A percentile compares a stretch with the other conserved stretches of the same genome.
Evolutionary conservation across 1,140 invertebrate species (phyloP).

Genomic region (Magallana gigas): DNA sequence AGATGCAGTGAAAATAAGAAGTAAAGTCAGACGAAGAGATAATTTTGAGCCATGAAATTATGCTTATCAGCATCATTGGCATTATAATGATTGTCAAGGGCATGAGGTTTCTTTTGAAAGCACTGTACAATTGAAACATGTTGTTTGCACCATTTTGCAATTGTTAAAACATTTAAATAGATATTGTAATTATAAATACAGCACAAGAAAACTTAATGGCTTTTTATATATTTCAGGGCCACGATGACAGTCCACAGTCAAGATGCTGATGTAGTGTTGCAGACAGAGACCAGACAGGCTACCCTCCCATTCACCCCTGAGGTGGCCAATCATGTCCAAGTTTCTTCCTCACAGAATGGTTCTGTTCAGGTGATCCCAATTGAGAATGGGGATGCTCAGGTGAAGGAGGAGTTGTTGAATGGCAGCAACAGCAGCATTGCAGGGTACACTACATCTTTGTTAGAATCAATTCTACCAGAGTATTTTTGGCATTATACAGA

Average conservation of each 20-base stretch:
- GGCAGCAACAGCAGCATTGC: slow-evolving; percentile 41
- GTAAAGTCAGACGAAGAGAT: no score
- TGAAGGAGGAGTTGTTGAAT: slow-evolving; percentile 42
- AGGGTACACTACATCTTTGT: not conserved
- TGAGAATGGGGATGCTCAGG: slow-evolving; percentile 39
- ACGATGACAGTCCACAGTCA: slow-evolving; percentile 48
- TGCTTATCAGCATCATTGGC: no score
- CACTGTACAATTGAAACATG: no score
- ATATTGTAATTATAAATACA: no score
- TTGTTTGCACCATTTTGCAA: no score
- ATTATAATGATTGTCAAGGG: no score
- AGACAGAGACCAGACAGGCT: slow-evolving; percentile 48
- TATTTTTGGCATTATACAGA: not conserved
- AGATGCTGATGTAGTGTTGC: slow-evolving; percentile 37
- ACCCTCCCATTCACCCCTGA: slow-evolving; percentile 66
- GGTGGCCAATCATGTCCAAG: slow-evolving; percentile 49
- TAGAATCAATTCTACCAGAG: not conserved
- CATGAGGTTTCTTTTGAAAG: no score
- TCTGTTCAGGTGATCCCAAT: slow-evolving; percentile 40
- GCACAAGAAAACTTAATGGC: no score
- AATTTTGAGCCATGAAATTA: no score
- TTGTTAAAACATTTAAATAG: no score
- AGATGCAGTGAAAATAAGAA: no score
- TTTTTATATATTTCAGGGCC: not conserved
- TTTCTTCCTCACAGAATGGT: slow-evolving; percentile 65